These are phyloP conservation scores for Sphenopsis melanotis DNA, from an alignment of 2,797 vertebrate species.

Conservation along the genomic window DNA sequence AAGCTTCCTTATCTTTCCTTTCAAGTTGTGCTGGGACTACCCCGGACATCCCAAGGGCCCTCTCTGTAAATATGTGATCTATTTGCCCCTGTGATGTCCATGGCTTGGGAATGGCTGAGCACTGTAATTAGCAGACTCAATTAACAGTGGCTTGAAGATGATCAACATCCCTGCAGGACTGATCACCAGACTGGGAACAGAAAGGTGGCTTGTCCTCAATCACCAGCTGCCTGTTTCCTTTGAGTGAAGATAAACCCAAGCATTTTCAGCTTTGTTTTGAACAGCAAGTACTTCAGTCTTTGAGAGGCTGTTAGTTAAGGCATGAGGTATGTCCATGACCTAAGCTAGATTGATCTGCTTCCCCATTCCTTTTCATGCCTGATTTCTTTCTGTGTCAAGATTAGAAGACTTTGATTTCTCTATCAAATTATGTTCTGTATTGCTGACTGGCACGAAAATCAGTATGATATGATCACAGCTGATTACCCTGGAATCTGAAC, in stretches of 20 bases:
- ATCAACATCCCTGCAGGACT: not conserved
- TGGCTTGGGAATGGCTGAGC: not conserved
- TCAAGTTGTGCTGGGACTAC: conserved; percentile 21
- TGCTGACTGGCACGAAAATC: not conserved
- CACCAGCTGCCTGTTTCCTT: not conserved
- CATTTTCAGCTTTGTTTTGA: not conserved
- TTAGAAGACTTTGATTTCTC: not conserved
- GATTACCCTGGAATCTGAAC: not conserved
- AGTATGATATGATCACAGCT: not conserved
- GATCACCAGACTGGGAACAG: not conserved
- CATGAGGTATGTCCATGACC: not conserved
- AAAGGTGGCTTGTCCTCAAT: not conserved
- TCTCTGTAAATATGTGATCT: not conserved
- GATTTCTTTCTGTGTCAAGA: not conserved
- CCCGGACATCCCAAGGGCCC: not conserved
- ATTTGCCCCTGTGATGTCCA: not conserved
- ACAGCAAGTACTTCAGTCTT: not conserved
- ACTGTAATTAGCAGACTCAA: not conserved
- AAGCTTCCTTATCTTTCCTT: conserved; percentile 61
- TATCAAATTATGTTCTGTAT: not conserved
- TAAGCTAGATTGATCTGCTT: not conserved
- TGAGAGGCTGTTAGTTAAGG: not conserved
- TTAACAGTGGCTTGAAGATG: not conserved
- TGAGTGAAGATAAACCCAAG: not conserved
- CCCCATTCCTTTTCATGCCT: not conserved